Percentiles rank a stretch among this genome's conserved stretches.
Conservation (phyloP, 2,113 vertebrate species). For the Terrapene triunguis region DNA sequence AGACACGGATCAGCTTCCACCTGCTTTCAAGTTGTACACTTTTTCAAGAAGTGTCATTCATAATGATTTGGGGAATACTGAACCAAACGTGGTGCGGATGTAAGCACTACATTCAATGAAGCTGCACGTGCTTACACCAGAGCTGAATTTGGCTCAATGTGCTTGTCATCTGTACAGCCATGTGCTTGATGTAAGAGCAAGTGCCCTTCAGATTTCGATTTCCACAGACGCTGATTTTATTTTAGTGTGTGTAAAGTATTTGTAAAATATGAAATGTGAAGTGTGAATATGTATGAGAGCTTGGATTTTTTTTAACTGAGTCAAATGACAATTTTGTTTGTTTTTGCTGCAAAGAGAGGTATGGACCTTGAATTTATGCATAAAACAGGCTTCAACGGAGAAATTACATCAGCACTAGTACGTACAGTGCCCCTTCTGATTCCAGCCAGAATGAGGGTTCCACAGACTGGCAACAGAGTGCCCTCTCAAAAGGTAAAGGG, state of each 20-base stretch:
- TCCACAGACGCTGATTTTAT: conserved; percentile 20
- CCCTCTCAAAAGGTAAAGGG: conserved; percentile 64
- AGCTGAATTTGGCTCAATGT: conserved; percentile 43
- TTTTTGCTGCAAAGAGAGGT: background rate
- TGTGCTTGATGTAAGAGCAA: background rate
- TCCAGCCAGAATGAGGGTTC: conserved; percentile 13
- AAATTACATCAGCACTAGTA: conserved; percentile 42
- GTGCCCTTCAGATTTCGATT: background rate
- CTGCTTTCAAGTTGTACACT: background rate
- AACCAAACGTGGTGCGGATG: conserved; percentile 43
- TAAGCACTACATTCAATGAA: conserved; percentile 20
- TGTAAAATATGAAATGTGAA: conserved; percentile 42
- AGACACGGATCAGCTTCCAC: conserved; percentile 47
- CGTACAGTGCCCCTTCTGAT: conserved; percentile 28
- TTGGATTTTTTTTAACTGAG: background rate
- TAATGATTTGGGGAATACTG: conserved; percentile 36
- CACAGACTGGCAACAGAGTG: conserved; percentile 14
- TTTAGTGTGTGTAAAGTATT: conserved; percentile 15
- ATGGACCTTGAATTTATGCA: conserved; percentile 24
- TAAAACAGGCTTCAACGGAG: conserved; percentile 14
- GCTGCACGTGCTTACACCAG: conserved; percentile 24
- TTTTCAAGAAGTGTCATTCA: background rate
- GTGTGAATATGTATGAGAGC: background rate
- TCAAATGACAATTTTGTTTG: conserved; percentile 20
- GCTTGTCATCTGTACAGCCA: conserved; percentile 21